Evolutionary conservation across 1,140 invertebrate species (phyloP), one percentile per base, ranked within the genome.

Genomic region (Hyposmocoma kahamanoa): DNA sequence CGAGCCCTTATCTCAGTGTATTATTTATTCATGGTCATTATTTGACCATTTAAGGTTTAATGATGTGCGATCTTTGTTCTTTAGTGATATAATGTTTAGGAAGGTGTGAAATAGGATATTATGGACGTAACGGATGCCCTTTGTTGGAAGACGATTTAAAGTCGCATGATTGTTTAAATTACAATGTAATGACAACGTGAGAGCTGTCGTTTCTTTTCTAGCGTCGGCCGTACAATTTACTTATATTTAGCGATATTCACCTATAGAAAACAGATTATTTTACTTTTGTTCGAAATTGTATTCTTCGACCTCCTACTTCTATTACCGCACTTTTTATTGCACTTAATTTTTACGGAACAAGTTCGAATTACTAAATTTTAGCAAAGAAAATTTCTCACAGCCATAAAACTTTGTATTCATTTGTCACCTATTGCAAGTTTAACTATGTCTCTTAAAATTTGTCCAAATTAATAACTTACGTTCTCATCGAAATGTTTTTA

Each of bases 1-100:
- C 50, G 52, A 50, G 62, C 58, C 74, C 70, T 78, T 77, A 81
- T 84, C 77, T 80, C 60, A 72, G 59, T 69, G 49, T 60, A 77
- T 80, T 75, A 81, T 84, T 84, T 82, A 82, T 84, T 84, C 74
- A 82, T 79, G 80, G 80, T 82, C 80, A 84, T 84, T 81, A 84
- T 84, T 84, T 84, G 80, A 80, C 76, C 80, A 74, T 84, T 82
- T 84, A 63, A 45, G 53, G 67, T 72, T 72, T 84, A 84, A 84
- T 84, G 80, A 82, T 80, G 71, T 71, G 68, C 59, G 57, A 69
- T 70, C 72, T 65, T 84, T 84, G 80, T 84, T 84, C 78, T 83
- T 69, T 56, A 59, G 50, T 67, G 62, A 63, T 68, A 63, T 72
- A 71, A 50, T 67, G 58, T 67, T 71, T 65, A 50, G 50, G 75